phyloP scores from a whole-genome alignment of 1,140 invertebrate species.

The Heliconius congener region DNA sequence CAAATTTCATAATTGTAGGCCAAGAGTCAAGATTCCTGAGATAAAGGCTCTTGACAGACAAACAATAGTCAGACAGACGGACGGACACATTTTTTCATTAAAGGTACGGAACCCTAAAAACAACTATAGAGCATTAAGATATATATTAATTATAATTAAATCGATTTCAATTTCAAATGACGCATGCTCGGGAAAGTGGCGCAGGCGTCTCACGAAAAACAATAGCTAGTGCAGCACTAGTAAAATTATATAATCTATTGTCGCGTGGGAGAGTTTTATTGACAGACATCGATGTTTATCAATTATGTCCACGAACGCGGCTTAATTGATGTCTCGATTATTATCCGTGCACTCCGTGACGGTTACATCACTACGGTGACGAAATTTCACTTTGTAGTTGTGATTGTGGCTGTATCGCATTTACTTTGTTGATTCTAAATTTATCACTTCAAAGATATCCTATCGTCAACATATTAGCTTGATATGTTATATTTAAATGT shows the following conservation, averaged over 20 bases:
- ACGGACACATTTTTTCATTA: too few relatives aligned
- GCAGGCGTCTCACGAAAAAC: conserved; percentile 27
- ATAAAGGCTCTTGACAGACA: too few relatives aligned
- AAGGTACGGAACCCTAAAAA: too few relatives aligned
- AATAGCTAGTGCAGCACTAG: conserved; percentile 11
- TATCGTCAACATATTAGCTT: neutral
- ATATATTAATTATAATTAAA: neutral
- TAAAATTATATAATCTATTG: conserved; percentile 30
- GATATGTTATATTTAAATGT: neutral
- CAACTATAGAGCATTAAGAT: neutral
- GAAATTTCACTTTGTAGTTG: conserved; percentile 46
- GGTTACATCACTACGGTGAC: conserved; percentile 47
- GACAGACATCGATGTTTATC: conserved; percentile 34
- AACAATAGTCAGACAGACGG: too few relatives aligned
- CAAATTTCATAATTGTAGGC: too few relatives aligned
- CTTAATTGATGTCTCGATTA: conserved; percentile 52
- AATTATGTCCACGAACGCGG: conserved; percentile 14
- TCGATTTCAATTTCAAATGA: neutral
- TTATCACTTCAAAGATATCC: neutral
- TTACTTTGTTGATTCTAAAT: neutral
- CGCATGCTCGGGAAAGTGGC: conserved; percentile 35
- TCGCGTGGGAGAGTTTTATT: conserved; percentile 35
- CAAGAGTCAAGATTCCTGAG: too few relatives aligned
- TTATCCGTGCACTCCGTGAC: conserved; percentile 48
- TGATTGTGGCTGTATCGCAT: neutral